Percentiles rank a stretch among this genome's conserved stretches.
Evolutionary conservation across 2,113 vertebrate genomes (phyloP).

Genomic region (Ictidomys tridecemlineatus): DNA sequence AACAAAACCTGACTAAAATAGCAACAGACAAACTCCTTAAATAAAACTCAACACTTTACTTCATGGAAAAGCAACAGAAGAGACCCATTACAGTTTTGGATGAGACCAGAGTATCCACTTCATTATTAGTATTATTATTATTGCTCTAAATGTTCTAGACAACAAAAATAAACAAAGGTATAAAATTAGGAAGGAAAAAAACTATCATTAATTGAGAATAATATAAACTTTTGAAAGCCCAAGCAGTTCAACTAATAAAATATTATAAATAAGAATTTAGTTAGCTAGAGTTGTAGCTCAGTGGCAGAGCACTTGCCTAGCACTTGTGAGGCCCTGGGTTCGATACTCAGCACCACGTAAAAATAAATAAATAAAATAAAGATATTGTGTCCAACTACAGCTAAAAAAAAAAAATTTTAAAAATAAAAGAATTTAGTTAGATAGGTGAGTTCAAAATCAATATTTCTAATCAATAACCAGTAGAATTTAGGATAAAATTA

Average conservation of each 20-base stretch:
- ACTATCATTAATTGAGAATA: not conserved
- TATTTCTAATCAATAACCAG: not conserved
- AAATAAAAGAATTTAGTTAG: not conserved
- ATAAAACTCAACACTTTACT: not conserved
- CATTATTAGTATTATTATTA: not conserved
- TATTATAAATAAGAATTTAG: not conserved
- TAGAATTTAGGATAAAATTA: conserved; percentile 19
- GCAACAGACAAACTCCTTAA: conserved; percentile 19
- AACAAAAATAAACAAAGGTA: not conserved
- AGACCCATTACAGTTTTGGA: not conserved
- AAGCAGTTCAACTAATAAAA: not conserved
- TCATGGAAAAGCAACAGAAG: conserved; percentile 14
- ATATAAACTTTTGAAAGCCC: not conserved
- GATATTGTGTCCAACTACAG: no score
- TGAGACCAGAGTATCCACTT: not conserved
- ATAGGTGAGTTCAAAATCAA: not conserved
- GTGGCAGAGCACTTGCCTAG: no score
- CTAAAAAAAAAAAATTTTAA: no score
- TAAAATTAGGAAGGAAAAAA: not conserved
- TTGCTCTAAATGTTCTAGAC: conserved; percentile 11
- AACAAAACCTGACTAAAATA: conserved; percentile 39
- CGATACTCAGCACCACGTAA: no score
- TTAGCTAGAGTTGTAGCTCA: not conserved
- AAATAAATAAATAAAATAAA: no score
- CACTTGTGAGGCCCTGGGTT: no score